Evolutionary conservation across 2,888 invertebrate genomes (phyloP).

Genomic region (Pyralis farinalis): DNA sequence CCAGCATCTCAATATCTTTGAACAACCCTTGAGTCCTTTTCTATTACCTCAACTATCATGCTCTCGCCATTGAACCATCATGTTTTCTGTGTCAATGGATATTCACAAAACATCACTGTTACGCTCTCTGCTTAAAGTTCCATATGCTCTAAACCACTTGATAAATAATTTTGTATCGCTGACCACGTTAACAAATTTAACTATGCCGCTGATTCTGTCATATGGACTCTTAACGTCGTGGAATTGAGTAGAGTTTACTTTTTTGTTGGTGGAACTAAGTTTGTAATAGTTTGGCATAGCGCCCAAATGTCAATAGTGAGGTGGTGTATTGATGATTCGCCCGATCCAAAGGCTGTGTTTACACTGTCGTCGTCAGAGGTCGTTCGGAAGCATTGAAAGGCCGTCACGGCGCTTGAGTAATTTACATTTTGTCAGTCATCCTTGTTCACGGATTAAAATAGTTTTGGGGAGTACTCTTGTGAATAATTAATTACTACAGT

Average conservation of each 20-base stretch:
- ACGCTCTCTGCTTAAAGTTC: neutral
- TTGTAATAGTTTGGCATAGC: constrained; percentile 10
- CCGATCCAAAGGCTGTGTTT: constrained; percentile 16
- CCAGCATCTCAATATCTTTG: constrained; percentile 13
- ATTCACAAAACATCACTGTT: neutral
- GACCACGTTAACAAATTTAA: neutral
- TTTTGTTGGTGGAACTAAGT: neutral
- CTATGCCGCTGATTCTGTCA: neutral
- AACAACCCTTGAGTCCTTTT: constrained; percentile 15
- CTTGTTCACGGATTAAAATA: constrained; percentile 1
- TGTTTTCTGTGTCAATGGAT: neutral
- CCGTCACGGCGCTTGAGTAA: neutral
- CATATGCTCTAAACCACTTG: neutral
- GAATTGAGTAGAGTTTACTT: neutral
- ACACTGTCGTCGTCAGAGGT: constrained; percentile 17
- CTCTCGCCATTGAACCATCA: neutral
- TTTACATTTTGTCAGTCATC: too few relatives aligned
- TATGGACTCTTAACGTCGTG: neutral
- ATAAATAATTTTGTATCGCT: neutral
- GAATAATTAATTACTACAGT: too few relatives aligned
- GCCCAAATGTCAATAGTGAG: constrained; percentile 18
- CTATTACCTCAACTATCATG: constrained; percentile 12
- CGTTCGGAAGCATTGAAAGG: constrained; percentile 6
- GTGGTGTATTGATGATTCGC: constrained; percentile 17
- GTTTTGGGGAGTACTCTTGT: neutral